Base-by-base conservation (phyloP, 92 coral and sea anemone genomes). In the Scolanthus callimorphus region DNA sequence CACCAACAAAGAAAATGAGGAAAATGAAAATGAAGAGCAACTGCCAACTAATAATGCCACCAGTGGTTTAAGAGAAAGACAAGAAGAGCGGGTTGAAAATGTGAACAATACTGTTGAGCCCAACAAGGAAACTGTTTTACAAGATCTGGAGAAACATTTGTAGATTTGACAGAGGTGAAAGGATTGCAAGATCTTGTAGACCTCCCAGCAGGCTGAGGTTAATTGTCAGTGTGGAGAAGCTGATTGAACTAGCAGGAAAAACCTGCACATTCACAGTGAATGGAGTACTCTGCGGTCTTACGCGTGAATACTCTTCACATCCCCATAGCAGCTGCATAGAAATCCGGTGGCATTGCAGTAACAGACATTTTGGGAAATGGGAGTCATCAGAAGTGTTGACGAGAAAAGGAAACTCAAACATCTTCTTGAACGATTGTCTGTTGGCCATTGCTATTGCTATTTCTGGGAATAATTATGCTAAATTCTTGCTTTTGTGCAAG, bases 301-400 rank as follows among this genome's bases (percentile, higher is more conserved):
- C 43, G 15, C 9, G 6, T 15, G 15, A 6, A 6, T 15, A 34
- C 43, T 6, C 15, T n/a, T n/a, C n/a, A n/a, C n/a, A n/a, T n/a
- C n/a, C n/a, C n/a, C n/a, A n/a, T n/a, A n/a, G n/a, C n/a, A 34
- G 43, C 43, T 15, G 43, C 6, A 70, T 59, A 28, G 76, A 19
- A 3, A 27, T 76, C 1, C 9, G 30, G 11, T 60, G 70, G 77
- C 43, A 45, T 1, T 77, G 72, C 44, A 11, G 9, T 2, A n/a
- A 27, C n/a, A 62, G 72, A 0, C 84, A 77, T 38, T 22, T 4
- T 31, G 47, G 1, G 3, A 69, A 26, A 23, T 77, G 84, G 84
- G 65, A 43, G 17, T 78, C 84, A 0, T 70, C 79, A 9, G 85
- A 78, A 15, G 85, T 78, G 1, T 66, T 78, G 10, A 26, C 27